Evolutionary conservation across 2,113 vertebrate species (phyloP).

Genomic region (Casuarius casuarius): DNA sequence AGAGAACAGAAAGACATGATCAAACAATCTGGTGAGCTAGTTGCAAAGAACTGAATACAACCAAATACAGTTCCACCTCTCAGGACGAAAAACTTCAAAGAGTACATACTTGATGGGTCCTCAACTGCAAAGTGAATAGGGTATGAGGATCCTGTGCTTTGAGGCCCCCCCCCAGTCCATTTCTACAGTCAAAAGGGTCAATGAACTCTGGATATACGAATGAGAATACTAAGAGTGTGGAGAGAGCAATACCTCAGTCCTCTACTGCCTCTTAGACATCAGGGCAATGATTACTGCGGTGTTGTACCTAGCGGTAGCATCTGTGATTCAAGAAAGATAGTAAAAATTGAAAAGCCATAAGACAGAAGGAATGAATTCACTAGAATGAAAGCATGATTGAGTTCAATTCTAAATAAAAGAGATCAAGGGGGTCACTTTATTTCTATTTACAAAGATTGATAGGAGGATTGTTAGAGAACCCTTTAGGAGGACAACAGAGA

Average conservation of each 20-base stretch:
- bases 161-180: background rate
- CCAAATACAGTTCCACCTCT: background rate
- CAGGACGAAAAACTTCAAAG: background rate
- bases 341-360: background rate
- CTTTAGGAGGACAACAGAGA: background rate
- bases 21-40: background rate
- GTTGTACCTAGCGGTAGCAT: background rate
- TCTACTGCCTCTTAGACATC: background rate
- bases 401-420: background rate
- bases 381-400: background rate
- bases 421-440: background rate
- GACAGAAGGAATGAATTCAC: background rate
- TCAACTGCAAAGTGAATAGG: background rate
- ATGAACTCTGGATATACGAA: background rate
- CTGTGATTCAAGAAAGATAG: background rate
- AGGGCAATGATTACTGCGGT: background rate
- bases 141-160: background rate
- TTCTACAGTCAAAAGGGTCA: background rate
- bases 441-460: background rate
- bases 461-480: background rate
- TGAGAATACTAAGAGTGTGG: background rate
- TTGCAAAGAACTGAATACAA: background rate
- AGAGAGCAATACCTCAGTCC: background rate
- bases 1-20: background rate
- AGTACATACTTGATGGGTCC: background rate